Evolutionary conservation across 2,113 vertebrate genomes (phyloP).

Genomic region (Catharus fuscescens): DNA sequence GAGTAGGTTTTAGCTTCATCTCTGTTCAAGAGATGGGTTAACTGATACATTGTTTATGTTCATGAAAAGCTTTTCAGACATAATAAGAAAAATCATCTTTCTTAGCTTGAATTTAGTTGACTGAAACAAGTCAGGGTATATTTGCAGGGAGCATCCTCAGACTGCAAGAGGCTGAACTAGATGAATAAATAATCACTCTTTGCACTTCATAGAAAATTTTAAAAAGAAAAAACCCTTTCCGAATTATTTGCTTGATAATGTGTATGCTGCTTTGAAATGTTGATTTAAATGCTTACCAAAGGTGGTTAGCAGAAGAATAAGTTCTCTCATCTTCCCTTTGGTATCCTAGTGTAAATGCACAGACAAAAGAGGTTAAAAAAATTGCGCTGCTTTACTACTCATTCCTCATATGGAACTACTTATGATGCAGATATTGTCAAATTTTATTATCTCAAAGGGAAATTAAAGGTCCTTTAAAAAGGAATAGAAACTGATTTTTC

Average conservation of each 20-base stretch:
- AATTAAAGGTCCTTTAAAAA: background rate
- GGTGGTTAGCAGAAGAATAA: background rate
- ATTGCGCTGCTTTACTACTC: background rate
- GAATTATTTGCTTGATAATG: background rate
- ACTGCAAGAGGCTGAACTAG: background rate
- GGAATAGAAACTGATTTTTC: background rate
- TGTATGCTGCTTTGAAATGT: background rate
- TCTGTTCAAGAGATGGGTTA: background rate
- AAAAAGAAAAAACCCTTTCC: background rate
- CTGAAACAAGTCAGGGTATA: background rate
- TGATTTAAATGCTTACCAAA: background rate
- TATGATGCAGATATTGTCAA: background rate
- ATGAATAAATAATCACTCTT: background rate
- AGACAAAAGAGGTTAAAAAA: background rate
- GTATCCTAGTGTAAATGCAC: background rate
- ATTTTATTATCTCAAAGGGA: background rate
- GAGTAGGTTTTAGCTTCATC: background rate
- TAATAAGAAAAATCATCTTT: background rate
- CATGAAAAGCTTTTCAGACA: background rate
- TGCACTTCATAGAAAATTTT: background rate
- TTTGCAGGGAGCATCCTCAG: background rate
- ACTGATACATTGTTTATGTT: background rate
- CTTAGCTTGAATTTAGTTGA: background rate
- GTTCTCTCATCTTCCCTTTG: background rate
- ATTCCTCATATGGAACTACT: background rate